Evolutionary conservation across 2,888 invertebrate genomes (phyloP).

Genomic region (Tridacna crocea): DNA sequence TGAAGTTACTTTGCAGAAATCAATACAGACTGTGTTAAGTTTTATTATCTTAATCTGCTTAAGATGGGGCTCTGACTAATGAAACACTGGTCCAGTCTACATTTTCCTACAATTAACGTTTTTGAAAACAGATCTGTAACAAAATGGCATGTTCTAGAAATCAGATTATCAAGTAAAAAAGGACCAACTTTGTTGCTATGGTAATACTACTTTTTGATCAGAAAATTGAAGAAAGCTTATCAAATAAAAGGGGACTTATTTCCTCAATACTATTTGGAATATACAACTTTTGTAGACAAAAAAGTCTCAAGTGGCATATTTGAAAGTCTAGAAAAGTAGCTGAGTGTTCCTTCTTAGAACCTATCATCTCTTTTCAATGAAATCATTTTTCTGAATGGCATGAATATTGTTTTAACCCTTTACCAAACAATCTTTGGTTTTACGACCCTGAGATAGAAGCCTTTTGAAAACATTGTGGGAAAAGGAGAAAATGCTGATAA

Average conservation of each 20-base stretch:
- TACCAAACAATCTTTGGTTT: too few relatives aligned
- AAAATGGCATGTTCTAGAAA: slow-evolving; percentile 7
- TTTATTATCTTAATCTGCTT: slow-evolving; percentile 39
- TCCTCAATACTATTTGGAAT: background rate
- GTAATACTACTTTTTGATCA: slow-evolving; percentile 41
- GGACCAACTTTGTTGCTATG: slow-evolving; percentile 37
- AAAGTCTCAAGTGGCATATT: too few relatives aligned
- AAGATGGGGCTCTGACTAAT: slow-evolving; percentile 21
- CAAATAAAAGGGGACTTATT: slow-evolving; percentile 27
- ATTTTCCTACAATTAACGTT: background rate
- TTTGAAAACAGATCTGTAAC: slow-evolving; percentile 17
- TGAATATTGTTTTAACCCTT: too few relatives aligned
- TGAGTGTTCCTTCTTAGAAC: too few relatives aligned
- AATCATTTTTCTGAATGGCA: too few relatives aligned
- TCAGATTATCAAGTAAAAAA: background rate
- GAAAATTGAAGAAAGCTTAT: slow-evolving; percentile 28
- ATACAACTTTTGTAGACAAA: background rate
- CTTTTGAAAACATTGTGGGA: background rate
- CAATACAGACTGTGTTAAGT: slow-evolving; percentile 34
- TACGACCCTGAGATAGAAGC: background rate
- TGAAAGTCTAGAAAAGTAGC: too few relatives aligned
- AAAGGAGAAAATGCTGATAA: background rate
- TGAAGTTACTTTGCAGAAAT: slow-evolving; percentile 14
- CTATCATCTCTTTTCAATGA: too few relatives aligned
- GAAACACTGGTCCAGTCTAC: slow-evolving; percentile 23